Evolutionary conservation across 2,797 vertebrate species (phyloP).

Genomic region (Malurus leucopterus): DNA sequence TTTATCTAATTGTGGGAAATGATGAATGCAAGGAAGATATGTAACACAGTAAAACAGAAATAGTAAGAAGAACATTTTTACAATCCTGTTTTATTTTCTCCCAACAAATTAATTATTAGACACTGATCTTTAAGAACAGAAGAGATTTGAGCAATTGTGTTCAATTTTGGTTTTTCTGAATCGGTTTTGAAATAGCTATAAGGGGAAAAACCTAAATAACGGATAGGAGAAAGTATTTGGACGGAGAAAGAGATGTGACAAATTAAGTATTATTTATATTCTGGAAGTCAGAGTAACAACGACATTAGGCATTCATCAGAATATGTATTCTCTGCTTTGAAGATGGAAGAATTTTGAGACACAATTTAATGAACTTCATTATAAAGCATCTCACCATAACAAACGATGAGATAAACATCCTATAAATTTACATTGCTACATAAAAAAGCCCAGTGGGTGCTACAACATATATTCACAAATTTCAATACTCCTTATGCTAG

Average conservation of each 20-base stretch:
- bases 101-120: neutral
- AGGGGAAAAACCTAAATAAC: neutral
- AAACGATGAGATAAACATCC: neutral
- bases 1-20: neutral
- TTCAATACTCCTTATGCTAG: neutral
- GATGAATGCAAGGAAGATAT: neutral
- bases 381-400: neutral
- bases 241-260: neutral
- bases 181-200: neutral
- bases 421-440: neutral
- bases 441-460: neutral
- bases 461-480: neutral
- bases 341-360: neutral
- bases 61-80: neutral
- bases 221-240: neutral
- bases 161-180: neutral
- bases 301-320: neutral
- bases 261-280: neutral
- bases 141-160: neutral
- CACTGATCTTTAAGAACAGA: neutral
- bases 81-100: neutral
- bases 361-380: neutral
- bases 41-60: neutral
- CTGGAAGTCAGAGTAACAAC: neutral
- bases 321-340: neutral